Base-by-base conservation (phyloP, 2,888 invertebrate species). In the Ceraclea dissimilis region DNA sequence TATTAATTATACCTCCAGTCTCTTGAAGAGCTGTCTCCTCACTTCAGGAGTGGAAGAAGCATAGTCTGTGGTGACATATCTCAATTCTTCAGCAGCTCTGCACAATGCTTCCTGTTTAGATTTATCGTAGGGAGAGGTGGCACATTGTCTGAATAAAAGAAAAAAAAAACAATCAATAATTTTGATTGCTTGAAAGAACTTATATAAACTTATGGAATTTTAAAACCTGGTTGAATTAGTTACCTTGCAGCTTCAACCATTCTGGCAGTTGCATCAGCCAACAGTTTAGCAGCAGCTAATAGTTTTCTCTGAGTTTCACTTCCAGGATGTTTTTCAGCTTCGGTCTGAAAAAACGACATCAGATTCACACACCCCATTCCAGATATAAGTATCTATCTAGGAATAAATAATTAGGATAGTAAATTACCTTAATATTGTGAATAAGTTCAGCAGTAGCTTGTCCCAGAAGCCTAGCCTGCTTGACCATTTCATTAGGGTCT, bases 211-310 rank as follows among this genome's bases (percentile, higher is more conserved):
- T n/a, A n/a, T n/a, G n/a, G n/a, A n/a, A n/a, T n/a, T 26, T 26
- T 26, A 26, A 26, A 6, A 10, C 10, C 10, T 6, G 10, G 26
- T 21, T 22, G 11, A 47, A 2, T 39, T 21, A 22, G 4, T 49
- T 51, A 88, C 57, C 97, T 80, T 0, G 96, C 96, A 0, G 96
- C 95, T 71, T 98, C 97, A 20, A 98, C 97, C 88, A 99, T 90
- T 63, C 90, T 83, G 0, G 96, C 92, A 0, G 99, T 99, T 1
- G 98, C 98, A 71, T 98, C 97, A 0, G 98, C 98, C 47, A 92
- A 70, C 56, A 90, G 82, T 69, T 96, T 96, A 16, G 99, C 99
- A 0, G 99, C 99, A 0, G 93, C 93, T 48, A 99, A 72, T 52
- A 99, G 74, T 56, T 91, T 83, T 62, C 91, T 84, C 66, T 96